Evolutionary conservation across 2,888 invertebrate species (phyloP).

Genomic region (Megalurothrips usitatus): DNA sequence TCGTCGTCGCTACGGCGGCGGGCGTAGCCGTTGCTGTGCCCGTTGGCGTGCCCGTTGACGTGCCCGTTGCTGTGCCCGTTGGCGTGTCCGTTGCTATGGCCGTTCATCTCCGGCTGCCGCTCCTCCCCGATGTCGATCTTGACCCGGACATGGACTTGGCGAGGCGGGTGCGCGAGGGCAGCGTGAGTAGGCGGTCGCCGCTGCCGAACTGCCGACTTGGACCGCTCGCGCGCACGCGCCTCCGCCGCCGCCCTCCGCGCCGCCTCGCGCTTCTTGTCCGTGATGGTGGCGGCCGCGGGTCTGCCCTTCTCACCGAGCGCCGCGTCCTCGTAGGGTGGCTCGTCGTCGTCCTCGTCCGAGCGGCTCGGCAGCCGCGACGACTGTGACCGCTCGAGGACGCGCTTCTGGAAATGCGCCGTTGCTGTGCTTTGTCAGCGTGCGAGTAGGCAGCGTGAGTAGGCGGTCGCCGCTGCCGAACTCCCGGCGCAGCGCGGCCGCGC

Average conservation of each 20-base stretch:
- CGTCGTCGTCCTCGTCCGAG: conserved; percentile 18
- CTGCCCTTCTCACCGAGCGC: background rate
- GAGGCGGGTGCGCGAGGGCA: conserved; percentile 25
- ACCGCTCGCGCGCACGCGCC: conserved; percentile 32
- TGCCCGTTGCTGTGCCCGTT: conserved; percentile 39
- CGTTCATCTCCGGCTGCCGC: conserved; percentile 37
- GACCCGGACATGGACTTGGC: conserved; percentile 41
- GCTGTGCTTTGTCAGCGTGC: conserved; percentile 5
- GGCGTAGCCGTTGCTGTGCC: background rate
- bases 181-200: conserved; percentile 12
- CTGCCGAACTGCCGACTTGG: conserved; percentile 21
- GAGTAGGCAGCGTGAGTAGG: conserved; percentile 17
- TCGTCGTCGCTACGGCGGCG: background rate
- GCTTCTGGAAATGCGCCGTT: background rate
- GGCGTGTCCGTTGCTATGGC: background rate
- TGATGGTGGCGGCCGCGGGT: background rate
- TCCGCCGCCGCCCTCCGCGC: background rate
- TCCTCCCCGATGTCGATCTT: conserved; percentile 52
- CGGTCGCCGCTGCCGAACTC: conserved; percentile 15
- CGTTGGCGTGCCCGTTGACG: conserved; percentile 1
- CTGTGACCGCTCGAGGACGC: background rate
- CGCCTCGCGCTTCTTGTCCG: conserved; percentile 23
- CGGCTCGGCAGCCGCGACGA: conserved; percentile 10
- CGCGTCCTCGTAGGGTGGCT: conserved; percentile 16
- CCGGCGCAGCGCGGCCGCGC: conserved; percentile 32